Percentiles rank a stretch among this genome's conserved stretches.
Evolutionary conservation across 2,113 vertebrate species (phyloP).

Genomic region (Pterophyllum scalare): DNA sequence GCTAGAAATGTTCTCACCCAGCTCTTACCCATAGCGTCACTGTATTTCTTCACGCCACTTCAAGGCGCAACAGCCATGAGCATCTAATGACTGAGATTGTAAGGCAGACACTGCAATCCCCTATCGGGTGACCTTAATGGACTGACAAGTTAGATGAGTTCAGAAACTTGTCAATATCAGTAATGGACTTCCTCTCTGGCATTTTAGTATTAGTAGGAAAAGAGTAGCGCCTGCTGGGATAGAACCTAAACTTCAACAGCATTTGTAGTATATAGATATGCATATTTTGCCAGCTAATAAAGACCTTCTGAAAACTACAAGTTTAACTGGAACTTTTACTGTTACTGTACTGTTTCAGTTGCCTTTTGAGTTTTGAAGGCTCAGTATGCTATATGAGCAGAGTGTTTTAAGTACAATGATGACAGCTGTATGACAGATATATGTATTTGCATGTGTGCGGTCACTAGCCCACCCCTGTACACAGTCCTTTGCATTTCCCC

Average conservation of each 20-base stretch:
- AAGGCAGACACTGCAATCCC: background rate
- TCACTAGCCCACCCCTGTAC: background rate
- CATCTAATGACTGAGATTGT: constrained; percentile 1
- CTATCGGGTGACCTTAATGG: constrained; percentile 13
- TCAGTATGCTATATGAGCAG: background rate
- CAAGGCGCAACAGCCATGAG: background rate
- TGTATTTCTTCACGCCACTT: background rate
- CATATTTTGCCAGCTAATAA: background rate
- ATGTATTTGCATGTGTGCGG: background rate
- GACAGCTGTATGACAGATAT: background rate
- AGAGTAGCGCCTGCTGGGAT: background rate
- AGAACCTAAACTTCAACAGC: background rate
- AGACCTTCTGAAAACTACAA: background rate
- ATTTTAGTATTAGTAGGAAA: constrained; percentile 2
- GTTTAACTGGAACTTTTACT: background rate
- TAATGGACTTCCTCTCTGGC: constrained; percentile 9
- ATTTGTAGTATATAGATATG: background rate
- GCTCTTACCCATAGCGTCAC: background rate
- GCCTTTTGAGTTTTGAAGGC: background rate
- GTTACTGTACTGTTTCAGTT: background rate
- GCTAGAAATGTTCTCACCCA: background rate
- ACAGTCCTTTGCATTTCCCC: constrained; percentile 17
- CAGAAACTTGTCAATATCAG: constrained; percentile 3
- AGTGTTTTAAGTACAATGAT: background rate
- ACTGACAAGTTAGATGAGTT: constrained; percentile 12